Evolutionary conservation across 2,888 invertebrate species (phyloP), one percentile per base, ranked within the genome.

Genomic region (Loripinus fragilis): DNA sequence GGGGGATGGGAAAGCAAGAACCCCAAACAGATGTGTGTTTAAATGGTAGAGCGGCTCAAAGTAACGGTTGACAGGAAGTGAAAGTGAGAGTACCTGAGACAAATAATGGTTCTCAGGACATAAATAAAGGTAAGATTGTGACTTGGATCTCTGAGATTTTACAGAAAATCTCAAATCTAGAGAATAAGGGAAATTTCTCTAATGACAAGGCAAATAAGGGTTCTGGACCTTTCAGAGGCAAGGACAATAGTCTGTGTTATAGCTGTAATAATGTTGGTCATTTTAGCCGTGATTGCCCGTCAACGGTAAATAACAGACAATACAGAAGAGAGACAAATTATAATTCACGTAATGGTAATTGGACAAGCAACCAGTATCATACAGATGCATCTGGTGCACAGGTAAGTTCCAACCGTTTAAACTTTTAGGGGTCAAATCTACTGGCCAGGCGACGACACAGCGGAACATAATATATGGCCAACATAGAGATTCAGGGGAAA

Each of bases 401-500:
- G n/a, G n/a, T n/a, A n/a, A 55, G 20, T 25, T 28, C 23, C 17
- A 28, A 5, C 17, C 5, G 5, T 55, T 55, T 55, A 55, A 55
- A 25, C 55, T 55, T 55, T 55, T 55, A 55, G 55, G 55, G 55
- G 55, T 55, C 55, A 25, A 55, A 7, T 55, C 55, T 55, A 17
- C 12, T 55, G 55, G 55, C 55, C 55, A 55, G 28, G 55, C 23
- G 23, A 28, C 7, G 55, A 55, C 55, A 25, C 55, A 28, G 55
- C 55, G 30, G 12, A 5, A 25, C 5, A 7, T 2, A 28, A 25
- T 7, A 55, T 7, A 55, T 12, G 55, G 55, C 55, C 55, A 55
- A 55, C 28, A 55, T 5, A n/a, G n/a, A n/a, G n/a, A n/a, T n/a
- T n/a, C n/a, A n/a, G n/a, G n/a, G n/a, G n/a, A n/a, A n/a, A n/a